Conservation (phyloP, 2,888 invertebrate species). For the Plebejus anna region DNA sequence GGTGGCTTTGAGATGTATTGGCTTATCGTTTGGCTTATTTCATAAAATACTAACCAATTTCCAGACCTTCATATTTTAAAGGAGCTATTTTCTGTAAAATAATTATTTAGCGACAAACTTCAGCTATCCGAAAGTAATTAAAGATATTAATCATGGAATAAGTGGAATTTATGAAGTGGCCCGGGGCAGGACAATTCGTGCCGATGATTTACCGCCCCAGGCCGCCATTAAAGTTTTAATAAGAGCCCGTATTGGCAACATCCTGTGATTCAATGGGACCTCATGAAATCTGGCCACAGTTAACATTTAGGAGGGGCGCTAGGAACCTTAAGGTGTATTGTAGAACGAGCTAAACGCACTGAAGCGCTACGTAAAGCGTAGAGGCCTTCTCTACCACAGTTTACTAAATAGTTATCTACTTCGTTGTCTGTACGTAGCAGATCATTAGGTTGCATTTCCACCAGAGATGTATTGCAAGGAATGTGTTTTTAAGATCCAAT, state of each 20-base stretch:
- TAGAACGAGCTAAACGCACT: neutral
- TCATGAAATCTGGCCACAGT: neutral
- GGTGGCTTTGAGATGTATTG: too few relatives aligned
- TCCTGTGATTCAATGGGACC: neutral
- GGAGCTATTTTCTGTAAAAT: neutral
- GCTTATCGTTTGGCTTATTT: neutral
- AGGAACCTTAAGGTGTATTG: neutral
- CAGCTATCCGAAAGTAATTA: slow-evolving; percentile 22
- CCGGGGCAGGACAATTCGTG: neutral
- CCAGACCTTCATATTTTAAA: neutral
- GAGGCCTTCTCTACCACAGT: too few relatives aligned
- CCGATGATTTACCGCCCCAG: slow-evolving; percentile 7
- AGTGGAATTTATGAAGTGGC: slow-evolving; percentile 19
- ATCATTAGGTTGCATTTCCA: too few relatives aligned
- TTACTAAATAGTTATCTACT: too few relatives aligned
- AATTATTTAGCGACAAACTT: neutral
- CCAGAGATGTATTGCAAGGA: too few relatives aligned
- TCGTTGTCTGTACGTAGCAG: too few relatives aligned
- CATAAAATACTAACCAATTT: neutral
- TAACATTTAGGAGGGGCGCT: neutral
- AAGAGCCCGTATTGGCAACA: neutral
- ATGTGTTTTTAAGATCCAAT: too few relatives aligned
- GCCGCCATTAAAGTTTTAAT: slow-evolving; percentile 6
- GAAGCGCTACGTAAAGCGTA: neutral
- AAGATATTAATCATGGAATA: slow-evolving; percentile 26